Evolutionary conservation across 2,797 vertebrate genomes (phyloP), one percentile per base, ranked within the genome.

Genomic region (Trachops cirrhosus): DNA sequence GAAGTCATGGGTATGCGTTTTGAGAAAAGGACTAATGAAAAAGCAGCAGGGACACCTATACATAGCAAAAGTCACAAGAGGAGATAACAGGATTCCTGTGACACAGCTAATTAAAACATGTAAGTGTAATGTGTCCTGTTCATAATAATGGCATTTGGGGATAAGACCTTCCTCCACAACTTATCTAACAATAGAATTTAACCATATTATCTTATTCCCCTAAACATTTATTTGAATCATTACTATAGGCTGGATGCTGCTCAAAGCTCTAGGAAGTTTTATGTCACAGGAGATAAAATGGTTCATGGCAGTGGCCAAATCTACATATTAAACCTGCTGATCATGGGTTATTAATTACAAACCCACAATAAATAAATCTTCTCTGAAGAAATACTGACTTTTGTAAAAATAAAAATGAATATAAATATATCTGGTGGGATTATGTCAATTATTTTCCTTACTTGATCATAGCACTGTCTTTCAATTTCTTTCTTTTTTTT

Each of bases 21-120:
- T 80, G 44, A 89, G 75, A 84, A 95, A 80, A 19, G 12, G 5
- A 68, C 67, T 46, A 77, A 54, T 37, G 46, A 54, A 95, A 93
- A 94, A 52, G 64, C 44, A 79, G 4, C 59, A 92, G 37, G 37
- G 89, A 70, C 44, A 54, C 12, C 12, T 32, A 80, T 75, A 73
- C n/a, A 54, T 62, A 50, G 46, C 64, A 93, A 87, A 82, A 91
- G 37, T 87, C 41, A 78, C 74, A 88, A 50, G 4, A 11, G 15
- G 4, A 71, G 22, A 54, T 46, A 88, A 87, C 26, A 80, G 83
- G 29, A 93, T 64, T 92, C 34, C 54, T 85, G 14, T 67, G 93
- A 87, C 48, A 75, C 18, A 80, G 44, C 8, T 93, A 83, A 86
- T 94, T 92, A 79, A 96, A 94, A 94, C 74, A 70, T 48, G 18